Evolutionary conservation across 2,113 vertebrate genomes (phyloP), one percentile per base, ranked within the genome.

Genomic region (Ptilonorhynchus violaceus): DNA sequence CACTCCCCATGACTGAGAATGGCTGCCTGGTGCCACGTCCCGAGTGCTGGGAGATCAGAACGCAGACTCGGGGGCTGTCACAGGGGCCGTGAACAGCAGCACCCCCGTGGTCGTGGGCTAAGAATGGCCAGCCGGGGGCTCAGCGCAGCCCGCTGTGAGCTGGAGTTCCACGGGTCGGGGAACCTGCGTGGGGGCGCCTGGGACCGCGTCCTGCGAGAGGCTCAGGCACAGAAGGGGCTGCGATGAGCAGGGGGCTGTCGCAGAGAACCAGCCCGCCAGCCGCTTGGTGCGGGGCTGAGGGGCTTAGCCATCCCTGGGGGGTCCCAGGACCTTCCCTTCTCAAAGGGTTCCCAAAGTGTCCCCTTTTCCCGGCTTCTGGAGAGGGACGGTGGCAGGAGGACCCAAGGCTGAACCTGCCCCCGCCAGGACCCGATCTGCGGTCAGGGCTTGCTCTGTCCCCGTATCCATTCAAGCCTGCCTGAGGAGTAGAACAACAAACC

Each of bases 21-120:
- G 28, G 25, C 80, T 27, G 46, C 82, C 2, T 0, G 74, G 56
- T 23, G 78, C 70, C 75, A 7, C 56, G 16, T 15, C 53, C 58
- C 33, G 0, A 4, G 67, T 0, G 69, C 53, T 0, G 0, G 53
- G 15, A 10, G 30, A 24, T 15, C 44, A 2, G 10, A 19, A 6
- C 39, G 6, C 69, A 12, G 1, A 10, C 62, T 2, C 2, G 85
- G 52, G 44, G 24, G 37, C 2, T 9, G 73, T 37, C 93, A 30
- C 23, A 1, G 49, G 24, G 56, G 19, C 41, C 30, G 21, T 4
- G 12, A 13, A 2, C 55, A 55, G 70, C 41, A 27, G 39, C 47
- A 39, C 20, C 20, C 41, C 63, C 62, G n/a, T 6, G 74, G 13
- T 30, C 46, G 52, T 31, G 69, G 78, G 70, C 46, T n/a, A 5